phyloP scores from a whole-genome alignment of 2,888 invertebrate genomes.

The Lamellibrachia satsuma region DNA sequence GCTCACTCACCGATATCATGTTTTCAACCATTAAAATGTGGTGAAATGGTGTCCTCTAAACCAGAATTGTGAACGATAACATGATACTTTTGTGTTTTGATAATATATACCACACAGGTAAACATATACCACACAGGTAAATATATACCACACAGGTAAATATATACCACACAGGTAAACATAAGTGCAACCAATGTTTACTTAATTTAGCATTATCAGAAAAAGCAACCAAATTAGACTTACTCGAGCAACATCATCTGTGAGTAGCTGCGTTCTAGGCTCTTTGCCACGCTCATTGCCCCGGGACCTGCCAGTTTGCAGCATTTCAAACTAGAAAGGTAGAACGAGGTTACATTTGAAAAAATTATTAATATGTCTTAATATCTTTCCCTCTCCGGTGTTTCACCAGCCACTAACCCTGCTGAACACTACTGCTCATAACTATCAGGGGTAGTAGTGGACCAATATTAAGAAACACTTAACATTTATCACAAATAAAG shows the following conservation, averaged over 20 bases:
- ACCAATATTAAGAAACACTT: not conserved
- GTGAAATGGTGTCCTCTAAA: too few relatives aligned
- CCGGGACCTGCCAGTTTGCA: not conserved
- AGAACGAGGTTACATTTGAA: not conserved
- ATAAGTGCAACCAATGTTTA: not conserved
- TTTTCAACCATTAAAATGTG: too few relatives aligned
- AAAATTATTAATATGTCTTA: not conserved
- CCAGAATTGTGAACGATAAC: too few relatives aligned
- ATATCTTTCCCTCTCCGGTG: not conserved
- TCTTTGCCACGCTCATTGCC: not conserved
- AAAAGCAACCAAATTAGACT: not conserved
- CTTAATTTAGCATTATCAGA: not conserved
- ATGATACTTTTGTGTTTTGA: too few relatives aligned
- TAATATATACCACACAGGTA: not conserved
- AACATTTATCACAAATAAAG: too few relatives aligned
- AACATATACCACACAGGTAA: not conserved
- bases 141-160: too few relatives aligned
- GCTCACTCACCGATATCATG: too few relatives aligned
- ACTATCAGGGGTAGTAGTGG: not conserved
- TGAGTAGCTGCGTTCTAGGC: not conserved
- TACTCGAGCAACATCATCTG: not conserved
- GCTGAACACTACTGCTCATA: not conserved
- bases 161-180: not conserved
- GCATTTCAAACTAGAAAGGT: not conserved
- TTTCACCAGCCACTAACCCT: not conserved